Evolutionary conservation across 2,888 invertebrate species (phyloP).

Genomic region (Zaprionus obscuricornis): DNA sequence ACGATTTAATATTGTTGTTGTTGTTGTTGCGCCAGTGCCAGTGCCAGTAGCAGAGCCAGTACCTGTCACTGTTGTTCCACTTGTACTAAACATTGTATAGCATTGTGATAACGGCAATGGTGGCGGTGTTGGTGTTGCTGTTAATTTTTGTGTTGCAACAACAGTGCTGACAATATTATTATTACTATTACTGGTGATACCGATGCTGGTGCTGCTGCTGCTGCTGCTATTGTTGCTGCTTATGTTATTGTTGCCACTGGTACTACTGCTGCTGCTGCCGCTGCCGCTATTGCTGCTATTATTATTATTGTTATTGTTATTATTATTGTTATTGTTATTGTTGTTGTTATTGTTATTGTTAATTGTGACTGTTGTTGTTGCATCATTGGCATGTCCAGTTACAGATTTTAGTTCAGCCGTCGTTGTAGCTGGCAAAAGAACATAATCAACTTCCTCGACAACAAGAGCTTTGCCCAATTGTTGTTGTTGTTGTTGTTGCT

Average conservation of each 20-base stretch:
- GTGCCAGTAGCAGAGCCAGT: too few species aligned
- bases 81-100: conserved; percentile 58
- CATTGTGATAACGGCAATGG: conserved; percentile 14
- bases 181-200: conserved; percentile 4
- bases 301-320: conserved; percentile 2
- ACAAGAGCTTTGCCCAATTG: conserved; percentile 34
- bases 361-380: conserved; percentile 26
- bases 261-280: conserved; percentile 5
- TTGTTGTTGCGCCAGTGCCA: conserved; percentile 13
- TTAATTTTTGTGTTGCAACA: conserved; percentile 14
- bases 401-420: conserved; percentile 48
- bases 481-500: conserved; percentile 23
- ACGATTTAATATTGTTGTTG: conserved; percentile 59
- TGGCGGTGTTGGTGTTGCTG: neutral
- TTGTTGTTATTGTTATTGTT: conserved; percentile 15
- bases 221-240: conserved; percentile 11
- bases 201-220: conserved; percentile 1
- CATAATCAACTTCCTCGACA: conserved; percentile 61
- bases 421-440: conserved; percentile 57
- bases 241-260: conserved; percentile 2
- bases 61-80: conserved; percentile 14
- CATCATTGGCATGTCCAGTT: conserved; percentile 5
- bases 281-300: conserved; percentile 6
- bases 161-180: conserved; percentile 14
- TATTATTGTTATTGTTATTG: conserved; percentile 6